A percentile compares a stretch with the other conserved stretches of the same genome.
Evolutionary conservation across 2,888 invertebrate species (phyloP).

Genomic region (Athrips mouffetella): DNA sequence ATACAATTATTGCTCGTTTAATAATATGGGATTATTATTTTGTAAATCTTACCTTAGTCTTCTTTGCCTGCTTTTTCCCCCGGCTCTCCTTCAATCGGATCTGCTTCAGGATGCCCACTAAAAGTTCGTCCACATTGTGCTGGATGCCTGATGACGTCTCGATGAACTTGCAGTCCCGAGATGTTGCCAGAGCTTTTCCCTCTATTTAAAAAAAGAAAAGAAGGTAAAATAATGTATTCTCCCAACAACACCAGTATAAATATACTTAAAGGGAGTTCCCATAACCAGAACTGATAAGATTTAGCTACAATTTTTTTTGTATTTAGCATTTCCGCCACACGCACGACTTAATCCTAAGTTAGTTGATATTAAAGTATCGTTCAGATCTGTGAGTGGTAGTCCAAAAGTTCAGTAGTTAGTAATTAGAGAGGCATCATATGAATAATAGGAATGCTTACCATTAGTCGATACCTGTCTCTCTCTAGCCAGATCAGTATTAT

Average conservation of each 20-base stretch:
- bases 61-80: constrained; percentile 83
- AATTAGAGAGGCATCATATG: too few relatives aligned
- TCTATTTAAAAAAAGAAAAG: constrained; percentile 77
- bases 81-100: constrained; percentile 87
- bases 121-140: constrained; percentile 96
- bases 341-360: too few relatives aligned
- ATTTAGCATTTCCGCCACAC: too few relatives aligned
- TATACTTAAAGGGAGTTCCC: too few relatives aligned
- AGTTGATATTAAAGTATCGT: too few relatives aligned
- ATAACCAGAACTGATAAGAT: too few relatives aligned
- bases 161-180: constrained; percentile 94
- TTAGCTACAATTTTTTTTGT: too few relatives aligned
- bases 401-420: too few relatives aligned
- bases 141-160: constrained; percentile 97
- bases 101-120: constrained; percentile 95
- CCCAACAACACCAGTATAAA: too few relatives aligned
- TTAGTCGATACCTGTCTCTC: constrained; percentile 89
- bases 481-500: constrained; percentile 93
- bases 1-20: background rate
- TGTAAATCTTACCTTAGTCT: constrained; percentile 52
- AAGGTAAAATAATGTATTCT: too few relatives aligned
- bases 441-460: constrained; percentile 82
- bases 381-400: too few relatives aligned
- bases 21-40: too few relatives aligned
- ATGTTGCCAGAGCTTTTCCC: constrained; percentile 92